Evolutionary conservation across 1,140 invertebrate species (phyloP), one percentile per base, ranked within the genome.

Genomic region (Coenobita brevimanus): DNA sequence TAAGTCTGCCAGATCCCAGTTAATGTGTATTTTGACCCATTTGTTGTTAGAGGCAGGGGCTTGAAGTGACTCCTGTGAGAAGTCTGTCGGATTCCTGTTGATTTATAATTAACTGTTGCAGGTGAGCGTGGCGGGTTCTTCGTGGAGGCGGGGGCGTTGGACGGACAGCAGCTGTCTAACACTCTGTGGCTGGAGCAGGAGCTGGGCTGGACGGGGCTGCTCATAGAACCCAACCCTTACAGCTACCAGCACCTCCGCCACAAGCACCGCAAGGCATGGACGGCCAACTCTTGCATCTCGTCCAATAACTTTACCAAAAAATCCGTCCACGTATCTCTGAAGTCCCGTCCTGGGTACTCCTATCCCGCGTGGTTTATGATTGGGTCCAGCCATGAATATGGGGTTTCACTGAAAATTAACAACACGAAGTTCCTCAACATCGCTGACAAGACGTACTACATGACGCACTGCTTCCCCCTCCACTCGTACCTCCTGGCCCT

Each of bases 181-280:
- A 69, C 64, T 6, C 64, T 69, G 27, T 69, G 64, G 64, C n/a
- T 69, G 27, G 64, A 69, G 21, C 64, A 69, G 21, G 64, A 69
- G 38, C 27, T 69, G 27, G 21, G 21, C n/a, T 69, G 64, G 64
- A 69, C 64, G 3, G 64, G 64, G 21, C 27, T 69, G 64, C 64
- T 69, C 4, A 30, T 69, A 27, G 64, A 69, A 2, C 64, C 64
- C 3, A 33, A 69, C 21, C 3, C 27, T 10, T 69, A 3, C 27
- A 69, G 64, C 21, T 69, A 69, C 64, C 2, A 30, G 21, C 27
- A 27, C 13, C 21, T 69, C 10, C 30, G 27, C 10, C 4, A 27
- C 64, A 69, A 69, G 27, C 64, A 33, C 21, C 64, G 64, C 27
- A 69, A 1, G 38, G 64, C 64, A 8, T 69, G 64, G 64, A 69